Conservation (phyloP, 2,797 vertebrate genomes). For the Odontamblyopus rebecca region DNA sequence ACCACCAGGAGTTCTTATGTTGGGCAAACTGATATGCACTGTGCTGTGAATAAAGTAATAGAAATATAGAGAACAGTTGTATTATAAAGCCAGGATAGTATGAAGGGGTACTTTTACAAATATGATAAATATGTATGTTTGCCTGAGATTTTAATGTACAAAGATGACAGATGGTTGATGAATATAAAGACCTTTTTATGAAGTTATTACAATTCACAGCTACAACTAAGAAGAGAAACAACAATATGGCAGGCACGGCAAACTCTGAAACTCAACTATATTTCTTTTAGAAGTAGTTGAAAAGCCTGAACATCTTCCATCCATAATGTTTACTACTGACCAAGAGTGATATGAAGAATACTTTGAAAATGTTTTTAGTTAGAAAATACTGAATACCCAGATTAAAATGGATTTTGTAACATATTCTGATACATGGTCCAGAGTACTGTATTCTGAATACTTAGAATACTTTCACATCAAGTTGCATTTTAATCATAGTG, state of each 20-base stretch:
- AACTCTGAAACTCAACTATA: neutral
- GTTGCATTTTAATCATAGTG: too few species aligned
- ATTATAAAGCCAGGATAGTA: neutral
- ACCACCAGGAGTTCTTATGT: conserved; percentile 18
- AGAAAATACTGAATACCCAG: too few species aligned
- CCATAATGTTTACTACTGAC: neutral
- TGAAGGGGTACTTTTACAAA: neutral
- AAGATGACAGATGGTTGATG: neutral
- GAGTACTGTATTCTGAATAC: too few species aligned
- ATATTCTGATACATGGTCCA: too few species aligned
- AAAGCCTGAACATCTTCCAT: neutral
- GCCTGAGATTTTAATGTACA: neutral
- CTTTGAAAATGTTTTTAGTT: too few species aligned
- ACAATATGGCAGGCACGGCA: neutral
- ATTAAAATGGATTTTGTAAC: too few species aligned
- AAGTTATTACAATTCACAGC: neutral
- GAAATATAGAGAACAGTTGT: neutral
- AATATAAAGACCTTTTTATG: neutral
- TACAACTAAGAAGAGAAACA: neutral
- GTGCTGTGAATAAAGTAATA: conserved; percentile 4
- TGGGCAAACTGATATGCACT: conserved; percentile 11
- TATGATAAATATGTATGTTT: neutral
- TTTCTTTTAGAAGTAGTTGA: neutral
- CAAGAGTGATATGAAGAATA: neutral
- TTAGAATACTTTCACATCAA: too few species aligned